Conservation (phyloP, 2,888 invertebrate species). For the Drosophila mimetica region DNA sequence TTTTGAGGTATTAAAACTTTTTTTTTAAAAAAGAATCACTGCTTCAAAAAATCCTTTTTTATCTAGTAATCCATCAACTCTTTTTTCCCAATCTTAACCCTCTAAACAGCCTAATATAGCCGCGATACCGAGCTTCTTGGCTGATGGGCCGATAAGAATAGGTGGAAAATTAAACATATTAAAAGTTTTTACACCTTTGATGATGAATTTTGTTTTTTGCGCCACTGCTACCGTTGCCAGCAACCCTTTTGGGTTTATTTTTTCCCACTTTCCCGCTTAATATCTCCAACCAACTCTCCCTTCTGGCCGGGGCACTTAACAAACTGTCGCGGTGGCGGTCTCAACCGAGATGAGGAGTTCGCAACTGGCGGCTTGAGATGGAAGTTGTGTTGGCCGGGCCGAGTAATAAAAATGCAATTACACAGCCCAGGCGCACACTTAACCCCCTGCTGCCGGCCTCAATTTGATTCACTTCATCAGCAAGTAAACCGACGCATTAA, state of each 20-base stretch:
- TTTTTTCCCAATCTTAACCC: no score
- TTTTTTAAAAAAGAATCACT: no score
- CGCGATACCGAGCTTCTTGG: neutral
- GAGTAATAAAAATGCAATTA: conserved; percentile 83
- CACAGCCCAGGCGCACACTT: conserved; percentile 38
- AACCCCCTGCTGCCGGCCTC: conserved; percentile 33
- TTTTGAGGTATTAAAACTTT: no score
- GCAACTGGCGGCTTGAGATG: conserved; percentile 13
- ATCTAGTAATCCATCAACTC: no score
- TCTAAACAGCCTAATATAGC: neutral
- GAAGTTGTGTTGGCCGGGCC: conserved; percentile 19
- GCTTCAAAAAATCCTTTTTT: no score
- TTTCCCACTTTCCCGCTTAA: neutral
- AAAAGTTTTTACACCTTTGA: conserved; percentile 83
- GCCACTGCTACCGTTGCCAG: conserved; percentile 24
- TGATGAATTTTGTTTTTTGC: conserved; percentile 71
- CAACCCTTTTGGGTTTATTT: conserved; percentile 58
- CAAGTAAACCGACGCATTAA: conserved; percentile 76
- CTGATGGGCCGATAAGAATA: conserved; percentile 50
- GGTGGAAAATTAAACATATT: conserved; percentile 81
- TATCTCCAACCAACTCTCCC: neutral
- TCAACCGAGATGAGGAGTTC: conserved; percentile 14
- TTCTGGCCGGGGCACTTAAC: conserved; percentile 53
- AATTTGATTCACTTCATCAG: conserved; percentile 81
- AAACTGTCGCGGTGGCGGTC: conserved; percentile 72